These are phyloP conservation scores for Wasmannia auropunctata DNA, from an alignment of 1,140 invertebrate genomes.

Conservation along the genomic window DNA sequence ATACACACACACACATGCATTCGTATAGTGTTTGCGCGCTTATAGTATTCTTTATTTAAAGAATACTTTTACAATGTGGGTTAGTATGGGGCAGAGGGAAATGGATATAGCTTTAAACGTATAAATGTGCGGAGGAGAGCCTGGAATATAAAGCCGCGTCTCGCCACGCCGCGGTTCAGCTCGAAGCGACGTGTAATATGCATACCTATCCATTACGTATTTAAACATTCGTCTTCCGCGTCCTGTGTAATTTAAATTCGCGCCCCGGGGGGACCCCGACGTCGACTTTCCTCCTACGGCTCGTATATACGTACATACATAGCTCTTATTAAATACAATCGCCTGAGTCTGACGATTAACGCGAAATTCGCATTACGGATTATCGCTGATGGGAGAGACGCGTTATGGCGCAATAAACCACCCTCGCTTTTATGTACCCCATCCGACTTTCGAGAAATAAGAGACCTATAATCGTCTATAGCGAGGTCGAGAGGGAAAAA, in stretches of 20 bases:
- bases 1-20: background rate
- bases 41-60: conserved; percentile 41
- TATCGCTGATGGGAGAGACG: background rate
- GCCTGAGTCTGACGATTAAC: background rate
- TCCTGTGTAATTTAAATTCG: background rate
- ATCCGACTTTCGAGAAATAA: background rate
- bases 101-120: conserved; percentile 20
- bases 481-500: background rate
- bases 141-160: conserved; percentile 28
- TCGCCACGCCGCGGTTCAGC: background rate
- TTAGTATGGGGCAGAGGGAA: background rate
- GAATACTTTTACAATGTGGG: conserved; percentile 24
- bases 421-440: background rate
- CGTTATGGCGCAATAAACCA: background rate
- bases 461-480: background rate
- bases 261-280: background rate
- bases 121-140: background rate
- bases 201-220: conserved; percentile 3
- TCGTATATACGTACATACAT: too few relatives aligned
- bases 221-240: conserved; percentile 15
- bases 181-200: background rate
- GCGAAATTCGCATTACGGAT: background rate
- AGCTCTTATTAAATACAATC: background rate
- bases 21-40: background rate
- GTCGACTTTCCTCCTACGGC: too few relatives aligned